phyloP scores from a whole-genome alignment of 2,113 vertebrate genomes.

The mouse (Mus musculus) region DNA sequence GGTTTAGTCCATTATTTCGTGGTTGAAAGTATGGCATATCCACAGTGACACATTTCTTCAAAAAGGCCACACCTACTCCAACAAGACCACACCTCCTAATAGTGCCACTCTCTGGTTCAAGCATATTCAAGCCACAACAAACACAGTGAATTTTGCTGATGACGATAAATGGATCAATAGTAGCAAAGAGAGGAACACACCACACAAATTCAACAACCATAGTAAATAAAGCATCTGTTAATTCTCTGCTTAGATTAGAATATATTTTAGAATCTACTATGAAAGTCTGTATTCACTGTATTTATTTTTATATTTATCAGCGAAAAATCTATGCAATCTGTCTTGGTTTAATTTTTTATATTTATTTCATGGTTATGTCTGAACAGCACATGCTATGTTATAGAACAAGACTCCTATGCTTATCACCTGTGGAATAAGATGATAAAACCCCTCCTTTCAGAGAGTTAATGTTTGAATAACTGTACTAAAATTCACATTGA shows the following conservation, averaged over 20 bases:
- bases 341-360: conserved; percentile 53
- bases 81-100: no score
- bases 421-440: conserved; percentile 16
- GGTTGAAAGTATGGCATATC: no score
- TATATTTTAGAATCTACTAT: not conserved
- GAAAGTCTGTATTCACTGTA: not conserved
- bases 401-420: not conserved
- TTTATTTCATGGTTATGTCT: conserved; percentile 18
- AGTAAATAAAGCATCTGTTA: not conserved
- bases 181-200: not conserved
- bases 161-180: not conserved
- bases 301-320: not conserved
- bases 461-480: not conserved
- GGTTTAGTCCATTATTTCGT: no score
- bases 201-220: not conserved
- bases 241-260: not conserved
- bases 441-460: not conserved
- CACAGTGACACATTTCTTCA: no score
- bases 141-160: not conserved
- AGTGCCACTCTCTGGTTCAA: no score
- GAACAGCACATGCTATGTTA: conserved; percentile 26
- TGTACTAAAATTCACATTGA: not conserved
- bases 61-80: no score
- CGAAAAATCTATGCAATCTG: not conserved
- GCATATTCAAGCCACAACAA: no score